Evolutionary conservation across 2,113 vertebrate species (phyloP).

Genomic region (Trinectes maculatus): DNA sequence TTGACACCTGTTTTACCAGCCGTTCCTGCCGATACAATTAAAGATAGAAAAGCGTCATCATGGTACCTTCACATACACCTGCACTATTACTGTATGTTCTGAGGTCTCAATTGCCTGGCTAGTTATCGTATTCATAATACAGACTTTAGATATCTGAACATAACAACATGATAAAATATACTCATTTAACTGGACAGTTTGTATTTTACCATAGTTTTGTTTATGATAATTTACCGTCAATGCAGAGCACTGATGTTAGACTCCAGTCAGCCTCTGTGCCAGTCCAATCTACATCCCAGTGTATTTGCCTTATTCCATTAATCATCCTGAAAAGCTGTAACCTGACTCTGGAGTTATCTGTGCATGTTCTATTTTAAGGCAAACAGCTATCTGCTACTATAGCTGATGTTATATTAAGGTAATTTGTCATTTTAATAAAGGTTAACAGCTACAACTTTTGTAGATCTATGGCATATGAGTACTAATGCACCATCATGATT

Average conservation of each 20-base stretch:
- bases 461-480: neutral
- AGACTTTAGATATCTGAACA: neutral
- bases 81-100: neutral
- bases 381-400: neutral
- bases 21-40: constrained; percentile 4
- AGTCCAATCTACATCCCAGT: neutral
- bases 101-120: neutral
- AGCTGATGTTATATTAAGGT: neutral
- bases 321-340: constrained; percentile 5
- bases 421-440: constrained; percentile 5
- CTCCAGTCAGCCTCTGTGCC: neutral
- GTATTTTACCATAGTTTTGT: neutral
- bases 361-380: constrained; percentile 6
- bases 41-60: constrained; percentile 4
- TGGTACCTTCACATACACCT: neutral
- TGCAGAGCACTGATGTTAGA: neutral
- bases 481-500: neutral
- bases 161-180: neutral
- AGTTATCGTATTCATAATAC: neutral
- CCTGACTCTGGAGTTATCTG: neutral
- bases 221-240: neutral
- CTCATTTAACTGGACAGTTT: neutral
- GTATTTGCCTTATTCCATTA: neutral
- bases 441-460: neutral
- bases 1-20: constrained; percentile 37